phyloP scores from a whole-genome alignment of 2,888 invertebrate genomes.

The Dysmachus trigonus region DNA sequence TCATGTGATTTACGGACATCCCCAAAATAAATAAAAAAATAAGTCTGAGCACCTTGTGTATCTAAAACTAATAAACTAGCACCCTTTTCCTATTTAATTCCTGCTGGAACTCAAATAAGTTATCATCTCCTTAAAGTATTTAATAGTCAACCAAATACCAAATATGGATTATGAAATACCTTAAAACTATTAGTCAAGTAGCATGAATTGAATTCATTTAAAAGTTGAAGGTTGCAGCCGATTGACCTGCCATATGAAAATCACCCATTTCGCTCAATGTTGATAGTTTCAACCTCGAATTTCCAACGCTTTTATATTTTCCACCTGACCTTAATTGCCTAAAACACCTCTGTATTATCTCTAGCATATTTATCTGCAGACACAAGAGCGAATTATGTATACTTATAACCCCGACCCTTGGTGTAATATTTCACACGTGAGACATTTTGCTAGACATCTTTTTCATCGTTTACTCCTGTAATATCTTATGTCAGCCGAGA shows the following conservation, averaged over 20 bases:
- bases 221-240: constrained; percentile 25
- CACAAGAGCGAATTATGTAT: neutral
- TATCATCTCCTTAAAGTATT: neutral
- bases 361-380: neutral
- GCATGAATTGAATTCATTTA: neutral
- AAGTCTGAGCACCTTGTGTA: too few species aligned
- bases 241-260: neutral
- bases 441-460: constrained; percentile 3
- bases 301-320: neutral
- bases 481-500: constrained; percentile 11
- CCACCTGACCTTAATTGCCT: constrained; percentile 20
- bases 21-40: too few species aligned
- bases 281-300: neutral
- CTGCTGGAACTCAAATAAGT: too few species aligned
- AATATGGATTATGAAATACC: neutral
- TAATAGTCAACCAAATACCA: neutral
- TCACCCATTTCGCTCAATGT: neutral
- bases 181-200: neutral
- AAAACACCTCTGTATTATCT: neutral
- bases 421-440: constrained; percentile 33
- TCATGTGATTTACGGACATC: too few species aligned
- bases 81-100: too few species aligned
- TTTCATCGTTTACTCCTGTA: neutral
- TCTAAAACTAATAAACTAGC: too few species aligned
- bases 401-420: constrained; percentile 4